Conservation (phyloP, 2,797 vertebrate species). For the Lacerta bilineata region DNA sequence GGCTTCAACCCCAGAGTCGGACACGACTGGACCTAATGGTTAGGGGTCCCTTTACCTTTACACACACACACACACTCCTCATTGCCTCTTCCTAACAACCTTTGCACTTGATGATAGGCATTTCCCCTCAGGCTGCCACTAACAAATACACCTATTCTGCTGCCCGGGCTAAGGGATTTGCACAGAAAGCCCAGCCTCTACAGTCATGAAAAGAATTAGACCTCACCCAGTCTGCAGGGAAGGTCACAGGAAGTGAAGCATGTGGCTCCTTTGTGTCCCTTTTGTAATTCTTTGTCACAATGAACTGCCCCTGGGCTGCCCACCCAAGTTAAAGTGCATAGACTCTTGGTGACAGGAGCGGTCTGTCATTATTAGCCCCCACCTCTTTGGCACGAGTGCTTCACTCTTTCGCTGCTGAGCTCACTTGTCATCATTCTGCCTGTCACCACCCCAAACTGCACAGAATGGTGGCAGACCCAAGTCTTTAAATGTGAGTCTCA, state of each 20-base stretch:
- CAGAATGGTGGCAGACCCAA: neutral
- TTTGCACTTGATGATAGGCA: conserved; percentile 14
- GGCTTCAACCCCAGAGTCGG: too few relatives aligned
- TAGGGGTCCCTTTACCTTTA: too few relatives aligned
- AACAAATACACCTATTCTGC: conserved; percentile 70
- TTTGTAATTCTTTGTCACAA: conserved; percentile 65
- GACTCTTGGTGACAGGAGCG: neutral
- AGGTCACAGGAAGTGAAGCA: conserved; percentile 61
- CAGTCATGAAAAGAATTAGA: conserved; percentile 54
- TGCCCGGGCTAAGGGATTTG: conserved; percentile 44
- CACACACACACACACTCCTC: too few relatives aligned
- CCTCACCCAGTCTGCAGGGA: conserved; percentile 50
- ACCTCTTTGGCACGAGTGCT: neutral
- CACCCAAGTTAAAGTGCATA: conserved; percentile 24
- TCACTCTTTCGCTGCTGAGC: neutral
- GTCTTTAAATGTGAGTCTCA: neutral
- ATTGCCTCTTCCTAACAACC: neutral
- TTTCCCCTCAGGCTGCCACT: conserved; percentile 39
- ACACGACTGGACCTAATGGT: too few relatives aligned
- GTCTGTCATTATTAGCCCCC: conserved; percentile 19
- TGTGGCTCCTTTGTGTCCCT: conserved; percentile 64
- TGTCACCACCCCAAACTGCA: neutral
- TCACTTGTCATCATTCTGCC: neutral
- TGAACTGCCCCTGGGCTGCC: conserved; percentile 9
- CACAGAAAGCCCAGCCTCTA: conserved; percentile 62